Base-by-base conservation (phyloP, 2,113 vertebrate genomes). In the Origma solitaria region DNA sequence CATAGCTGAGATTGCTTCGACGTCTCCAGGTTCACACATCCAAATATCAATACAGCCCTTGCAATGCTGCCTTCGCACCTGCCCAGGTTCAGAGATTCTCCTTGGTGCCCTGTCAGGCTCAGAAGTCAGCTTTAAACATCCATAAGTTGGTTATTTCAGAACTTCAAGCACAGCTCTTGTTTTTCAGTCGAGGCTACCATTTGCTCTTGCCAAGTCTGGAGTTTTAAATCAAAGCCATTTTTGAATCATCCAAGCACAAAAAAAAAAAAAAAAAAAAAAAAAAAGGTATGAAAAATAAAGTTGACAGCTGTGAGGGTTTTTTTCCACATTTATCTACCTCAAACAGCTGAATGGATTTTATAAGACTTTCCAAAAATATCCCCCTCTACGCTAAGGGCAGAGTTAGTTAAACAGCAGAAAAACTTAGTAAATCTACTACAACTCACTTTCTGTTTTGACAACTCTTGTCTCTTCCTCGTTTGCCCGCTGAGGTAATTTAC, bases 331-430 rank as follows among this genome's bases (percentile, higher is more conserved):
- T 38, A 13, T 95, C 85, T 91, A 40, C 82, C 77, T 94, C 83
- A 94, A 95, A 92, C 89, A 94, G 86, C 88, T 70, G 83, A 96
- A 89, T 95, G 83, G 92, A 78, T 96, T 96, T 97, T 90, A 72
- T 92, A 86, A 95, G 83, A 90, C 79, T 93, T 94, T 95, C 96
- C 94, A 95, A 97, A 97, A 97, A 95, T 94, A 96, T 91, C 64
- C 62, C 86, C 69, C 85, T 88, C 66, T 86, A 73, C 0, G 4
- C 51, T 88, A 61, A 86, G 79, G 78, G 54, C 71, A 90, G 82
- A 83, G 51, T 86, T 83, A 82, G 86, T 83, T 81, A 94, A 96
- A 93, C 51, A 92, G 64, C 92, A 96, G 90, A 86, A 94, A 92
- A 95, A 84, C 80, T 95, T 95, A 92, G 87, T 58, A 88, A 93